Conservation (phyloP, 2,888 invertebrate species). For the Nomada ruficornis region DNA sequence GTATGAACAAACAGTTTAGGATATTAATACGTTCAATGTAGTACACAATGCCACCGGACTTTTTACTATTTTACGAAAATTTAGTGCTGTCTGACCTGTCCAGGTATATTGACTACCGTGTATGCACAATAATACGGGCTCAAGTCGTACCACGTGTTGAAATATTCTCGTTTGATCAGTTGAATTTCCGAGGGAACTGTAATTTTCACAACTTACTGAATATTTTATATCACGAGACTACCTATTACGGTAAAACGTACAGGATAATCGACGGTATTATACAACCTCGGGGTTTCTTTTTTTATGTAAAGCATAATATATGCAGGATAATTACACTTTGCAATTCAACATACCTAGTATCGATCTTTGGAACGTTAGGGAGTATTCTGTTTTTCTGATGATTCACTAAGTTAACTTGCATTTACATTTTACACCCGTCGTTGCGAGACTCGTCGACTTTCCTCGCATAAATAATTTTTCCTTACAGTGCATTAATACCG, state of each 20-base stretch:
- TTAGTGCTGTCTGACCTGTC: conserved; percentile 85
- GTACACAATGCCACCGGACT: too few relatives aligned
- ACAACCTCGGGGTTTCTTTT: not conserved
- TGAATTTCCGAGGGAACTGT: conserved; percentile 92
- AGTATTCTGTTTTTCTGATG: too few relatives aligned
- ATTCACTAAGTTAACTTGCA: not conserved
- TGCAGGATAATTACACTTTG: not conserved
- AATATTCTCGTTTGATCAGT: conserved; percentile 91
- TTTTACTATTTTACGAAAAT: conserved; percentile 5
- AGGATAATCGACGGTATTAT: conserved; percentile 19
- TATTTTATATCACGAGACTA: not conserved
- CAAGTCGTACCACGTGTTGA: conserved; percentile 93
- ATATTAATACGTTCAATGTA: not conserved
- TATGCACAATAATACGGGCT: conserved; percentile 92
- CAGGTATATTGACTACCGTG: conserved; percentile 89
- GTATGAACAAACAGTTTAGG: not conserved
- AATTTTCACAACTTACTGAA: conserved; percentile 65
- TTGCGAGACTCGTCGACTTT: not conserved
- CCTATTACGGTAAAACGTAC: too few relatives aligned
- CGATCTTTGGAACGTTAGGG: too few relatives aligned
- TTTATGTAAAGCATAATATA: not conserved
- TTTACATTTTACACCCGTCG: not conserved
- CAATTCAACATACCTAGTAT: not conserved
- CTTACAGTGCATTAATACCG: conserved; percentile 92
- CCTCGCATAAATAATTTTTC: conserved; percentile 64